Conservation (phyloP, 2,797 vertebrate genomes). For the Myotis myotis region DNA sequence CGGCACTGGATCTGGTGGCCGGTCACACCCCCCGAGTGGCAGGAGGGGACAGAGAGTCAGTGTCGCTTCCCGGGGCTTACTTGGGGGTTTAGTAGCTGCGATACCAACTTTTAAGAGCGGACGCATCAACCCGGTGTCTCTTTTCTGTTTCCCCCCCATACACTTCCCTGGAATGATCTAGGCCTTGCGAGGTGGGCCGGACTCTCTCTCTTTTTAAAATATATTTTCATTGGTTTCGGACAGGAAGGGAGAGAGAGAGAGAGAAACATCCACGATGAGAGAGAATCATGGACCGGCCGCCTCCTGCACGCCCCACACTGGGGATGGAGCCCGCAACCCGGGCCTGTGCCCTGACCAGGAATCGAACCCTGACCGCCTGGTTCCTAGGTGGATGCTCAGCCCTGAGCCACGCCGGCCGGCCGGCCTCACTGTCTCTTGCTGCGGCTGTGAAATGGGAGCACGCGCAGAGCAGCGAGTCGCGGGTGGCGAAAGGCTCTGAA, state of each 20-base stretch:
- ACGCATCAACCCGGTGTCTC: fast-evolving
- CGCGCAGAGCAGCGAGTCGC: not conserved
- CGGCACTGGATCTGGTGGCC: too few species aligned
- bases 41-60: fast-evolving
- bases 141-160: not conserved
- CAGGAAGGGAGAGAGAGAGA: too few species aligned
- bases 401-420: too few species aligned
- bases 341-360: too few species aligned
- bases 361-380: too few species aligned
- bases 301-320: too few species aligned
- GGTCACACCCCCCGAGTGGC: fast-evolving
- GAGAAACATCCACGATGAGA: too few species aligned
- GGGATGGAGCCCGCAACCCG: too few species aligned
- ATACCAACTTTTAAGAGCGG: too few species aligned
- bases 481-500: not conserved
- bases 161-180: fast-evolving
- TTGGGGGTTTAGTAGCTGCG: not conserved
- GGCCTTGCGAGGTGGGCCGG: not conserved
- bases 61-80: fast-evolving
- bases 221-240: too few species aligned
- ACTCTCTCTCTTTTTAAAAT: not conserved
- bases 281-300: too few species aligned
- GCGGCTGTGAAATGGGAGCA: not conserved
- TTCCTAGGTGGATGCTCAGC: too few species aligned
- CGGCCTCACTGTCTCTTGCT: not conserved